Percentiles rank a stretch among this genome's conserved stretches.
phyloP scores from a whole-genome alignment of 2,113 vertebrate species.

The Arothron firmamentum region DNA sequence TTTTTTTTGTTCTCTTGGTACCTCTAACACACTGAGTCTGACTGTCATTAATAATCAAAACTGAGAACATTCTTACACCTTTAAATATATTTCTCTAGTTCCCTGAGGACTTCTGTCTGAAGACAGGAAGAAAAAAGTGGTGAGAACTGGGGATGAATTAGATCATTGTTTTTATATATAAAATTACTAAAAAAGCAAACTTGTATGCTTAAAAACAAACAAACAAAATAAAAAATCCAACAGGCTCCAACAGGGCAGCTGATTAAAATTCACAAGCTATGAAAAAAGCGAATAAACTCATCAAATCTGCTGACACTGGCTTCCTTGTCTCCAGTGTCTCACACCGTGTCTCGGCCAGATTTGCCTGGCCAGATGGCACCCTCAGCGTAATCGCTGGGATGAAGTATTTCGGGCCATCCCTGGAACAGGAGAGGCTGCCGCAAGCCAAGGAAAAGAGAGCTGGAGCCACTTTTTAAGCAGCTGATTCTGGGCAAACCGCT shows the following conservation, averaged over 20 bases:
- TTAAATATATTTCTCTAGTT: not conserved
- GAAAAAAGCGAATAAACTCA: not conserved
- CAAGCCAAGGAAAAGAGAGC: constrained; percentile 14
- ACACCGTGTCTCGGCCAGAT: not conserved
- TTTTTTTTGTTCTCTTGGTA: no score
- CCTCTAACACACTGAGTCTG: not conserved
- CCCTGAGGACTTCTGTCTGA: no score
- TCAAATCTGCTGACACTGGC: not conserved
- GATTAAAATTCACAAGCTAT: no score
- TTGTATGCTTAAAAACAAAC: no score
- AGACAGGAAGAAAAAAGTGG: no score
- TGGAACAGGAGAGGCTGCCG: constrained; percentile 20
- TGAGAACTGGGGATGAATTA: no score
- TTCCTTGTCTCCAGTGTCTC: no score
- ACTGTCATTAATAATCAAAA: not conserved
- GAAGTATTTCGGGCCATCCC: constrained; percentile 27
- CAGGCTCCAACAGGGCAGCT: no score
- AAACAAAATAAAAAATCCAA: no score
- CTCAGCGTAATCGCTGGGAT: constrained; percentile 31
- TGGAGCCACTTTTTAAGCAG: constrained; percentile 23
- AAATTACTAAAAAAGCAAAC: no score
- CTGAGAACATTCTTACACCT: not conserved
- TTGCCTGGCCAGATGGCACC: constrained; percentile 21
- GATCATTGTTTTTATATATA: no score
- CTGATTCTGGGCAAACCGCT: not conserved